Percentiles rank a stretch among this genome's conserved stretches.
Evolutionary conservation across 1,140 invertebrate genomes (phyloP).

Genomic region (Calephelis virginiensis): DNA sequence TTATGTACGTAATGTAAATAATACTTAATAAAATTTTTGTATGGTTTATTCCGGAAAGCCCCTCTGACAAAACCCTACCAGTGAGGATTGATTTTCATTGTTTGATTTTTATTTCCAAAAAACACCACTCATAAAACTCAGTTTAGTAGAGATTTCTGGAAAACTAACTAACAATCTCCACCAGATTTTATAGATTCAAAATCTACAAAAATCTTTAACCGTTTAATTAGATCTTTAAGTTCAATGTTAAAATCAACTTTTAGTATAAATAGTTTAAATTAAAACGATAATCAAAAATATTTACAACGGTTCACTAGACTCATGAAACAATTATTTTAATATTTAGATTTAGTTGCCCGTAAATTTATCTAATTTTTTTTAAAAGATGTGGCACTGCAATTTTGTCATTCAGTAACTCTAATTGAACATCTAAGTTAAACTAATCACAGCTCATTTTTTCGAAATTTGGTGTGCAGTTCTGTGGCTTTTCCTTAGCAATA

Average conservation of each 20-base stretch:
- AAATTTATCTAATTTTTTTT: no score
- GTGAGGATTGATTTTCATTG: no score
- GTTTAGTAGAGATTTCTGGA: neutral
- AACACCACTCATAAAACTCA: slow-evolving; percentile 1
- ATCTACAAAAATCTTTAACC: neutral
- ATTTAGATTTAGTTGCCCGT: no score
- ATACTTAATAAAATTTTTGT: no score
- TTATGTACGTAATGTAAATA: no score
- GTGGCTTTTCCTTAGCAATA: no score
- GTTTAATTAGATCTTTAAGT: neutral
- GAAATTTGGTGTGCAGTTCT: no score
- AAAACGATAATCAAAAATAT: neutral
- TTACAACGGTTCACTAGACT: neutral
- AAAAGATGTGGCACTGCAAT: no score
- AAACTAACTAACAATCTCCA: neutral
- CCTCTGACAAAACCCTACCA: neutral
- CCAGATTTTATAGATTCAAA: neutral
- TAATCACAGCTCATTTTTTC: no score
- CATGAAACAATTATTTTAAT: no score
- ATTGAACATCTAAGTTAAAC: no score
- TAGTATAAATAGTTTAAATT: neutral
- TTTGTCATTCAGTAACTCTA: no score
- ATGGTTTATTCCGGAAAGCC: neutral
- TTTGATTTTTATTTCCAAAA: neutral
- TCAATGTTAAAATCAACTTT: neutral